These are phyloP conservation scores for Tetramorium bicarinatum DNA, from an alignment of 2,888 invertebrate genomes.

Conservation along the genomic window DNA sequence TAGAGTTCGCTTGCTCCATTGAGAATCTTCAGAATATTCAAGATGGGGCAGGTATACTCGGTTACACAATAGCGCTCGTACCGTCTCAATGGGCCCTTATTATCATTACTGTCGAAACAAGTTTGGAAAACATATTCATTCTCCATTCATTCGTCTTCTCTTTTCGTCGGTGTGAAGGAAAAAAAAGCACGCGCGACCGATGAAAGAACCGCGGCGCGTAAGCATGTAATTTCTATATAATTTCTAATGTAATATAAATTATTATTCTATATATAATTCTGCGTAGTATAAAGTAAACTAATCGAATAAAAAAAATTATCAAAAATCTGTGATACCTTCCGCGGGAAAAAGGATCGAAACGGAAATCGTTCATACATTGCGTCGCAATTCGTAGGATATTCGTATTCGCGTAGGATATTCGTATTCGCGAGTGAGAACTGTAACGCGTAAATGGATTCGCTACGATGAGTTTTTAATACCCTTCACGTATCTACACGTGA, in stretches of 20 bases:
- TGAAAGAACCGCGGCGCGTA: constrained; percentile 59
- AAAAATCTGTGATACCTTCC: constrained; percentile 20
- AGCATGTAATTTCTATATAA: constrained; percentile 69
- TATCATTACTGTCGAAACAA: constrained; percentile 79
- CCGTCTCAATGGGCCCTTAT: constrained; percentile 78
- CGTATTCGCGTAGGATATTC: background rate
- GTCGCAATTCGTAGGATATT: background rate
- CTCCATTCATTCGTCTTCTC: constrained; percentile 65
- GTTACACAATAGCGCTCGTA: constrained; percentile 75
- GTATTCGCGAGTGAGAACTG: background rate
- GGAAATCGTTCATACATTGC: constrained; percentile 17
- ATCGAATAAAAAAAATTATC: constrained; percentile 59
- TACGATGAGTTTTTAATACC: constrained; percentile 27
- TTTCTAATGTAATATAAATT: background rate
- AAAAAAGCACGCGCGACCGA: constrained; percentile 37
- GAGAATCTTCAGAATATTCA: constrained; percentile 80
- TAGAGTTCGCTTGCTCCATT: constrained; percentile 66
- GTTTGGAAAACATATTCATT: constrained; percentile 74
- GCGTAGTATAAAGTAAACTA: constrained; percentile 45
- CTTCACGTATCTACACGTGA: constrained; percentile 6
- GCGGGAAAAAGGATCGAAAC: background rate
- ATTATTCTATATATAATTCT: background rate
- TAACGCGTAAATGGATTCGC: constrained; percentile 24
- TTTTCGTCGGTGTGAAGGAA: background rate
- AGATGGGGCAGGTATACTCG: constrained; percentile 73